These are phyloP conservation scores for Melieria picta DNA, from an alignment of 2,888 invertebrate species.

Conservation along the genomic window DNA sequence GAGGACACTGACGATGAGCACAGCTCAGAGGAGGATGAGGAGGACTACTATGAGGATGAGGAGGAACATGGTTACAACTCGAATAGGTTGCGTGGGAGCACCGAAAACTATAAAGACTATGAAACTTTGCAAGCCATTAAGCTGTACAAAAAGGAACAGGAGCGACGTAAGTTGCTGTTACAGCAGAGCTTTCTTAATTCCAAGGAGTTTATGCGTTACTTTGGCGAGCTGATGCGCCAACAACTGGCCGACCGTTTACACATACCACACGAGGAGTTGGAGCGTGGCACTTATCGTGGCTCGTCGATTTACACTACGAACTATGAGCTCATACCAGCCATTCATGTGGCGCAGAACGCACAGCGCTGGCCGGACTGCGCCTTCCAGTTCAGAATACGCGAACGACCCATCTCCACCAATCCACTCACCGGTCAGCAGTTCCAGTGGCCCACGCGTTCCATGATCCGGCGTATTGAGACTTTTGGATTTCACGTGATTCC, in stretches of 20 bases:
- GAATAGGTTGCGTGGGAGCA: not conserved
- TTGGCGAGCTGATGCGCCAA: constrained; percentile 72
- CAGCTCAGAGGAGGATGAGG: constrained; percentile 43
- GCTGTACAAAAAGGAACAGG: constrained; percentile 47
- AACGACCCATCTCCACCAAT: constrained; percentile 70
- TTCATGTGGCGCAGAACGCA: constrained; percentile 63
- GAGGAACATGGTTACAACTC: constrained; percentile 10
- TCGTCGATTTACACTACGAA: constrained; percentile 74
- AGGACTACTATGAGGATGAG: constrained; percentile 7
- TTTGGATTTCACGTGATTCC: constrained; percentile 79
- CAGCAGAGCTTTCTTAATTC: constrained; percentile 70
- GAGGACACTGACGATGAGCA: constrained; percentile 49
- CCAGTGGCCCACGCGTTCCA: constrained; percentile 76
- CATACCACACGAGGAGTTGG: constrained; percentile 69
- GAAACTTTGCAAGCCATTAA: constrained; percentile 51
- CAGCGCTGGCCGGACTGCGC: constrained; percentile 80
- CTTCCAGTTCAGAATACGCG: constrained; percentile 74
- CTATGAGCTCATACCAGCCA: constrained; percentile 78
- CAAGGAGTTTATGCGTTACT: constrained; percentile 75
- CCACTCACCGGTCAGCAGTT: constrained; percentile 70
- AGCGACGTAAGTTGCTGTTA: constrained; percentile 47
- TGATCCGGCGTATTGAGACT: constrained; percentile 74
- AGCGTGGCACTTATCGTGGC: constrained; percentile 72
- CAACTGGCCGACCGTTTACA: constrained; percentile 71
- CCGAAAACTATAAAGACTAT: constrained; percentile 45